Conservation (phyloP, 2,888 invertebrate genomes). For the Megaustenia siamemsis region DNA sequence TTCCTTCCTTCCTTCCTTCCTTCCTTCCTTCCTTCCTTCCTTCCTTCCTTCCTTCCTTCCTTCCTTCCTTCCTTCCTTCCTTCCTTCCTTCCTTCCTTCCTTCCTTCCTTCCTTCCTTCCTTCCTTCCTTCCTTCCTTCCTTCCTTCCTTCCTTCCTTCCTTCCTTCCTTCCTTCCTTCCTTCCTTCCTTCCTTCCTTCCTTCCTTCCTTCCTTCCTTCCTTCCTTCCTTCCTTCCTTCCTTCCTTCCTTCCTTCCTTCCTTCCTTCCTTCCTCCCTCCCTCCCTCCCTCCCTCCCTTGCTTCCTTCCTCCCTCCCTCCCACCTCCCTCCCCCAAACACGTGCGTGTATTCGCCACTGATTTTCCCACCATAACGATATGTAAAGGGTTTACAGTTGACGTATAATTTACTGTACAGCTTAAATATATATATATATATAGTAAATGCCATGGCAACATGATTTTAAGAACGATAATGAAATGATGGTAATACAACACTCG, state of each 20-base stretch:
- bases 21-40: neutral
- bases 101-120: neutral
- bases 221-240: constrained; percentile 11
- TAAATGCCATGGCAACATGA: too few species aligned
- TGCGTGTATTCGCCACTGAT: too few species aligned
- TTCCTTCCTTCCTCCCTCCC: neutral
- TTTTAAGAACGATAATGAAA: neutral
- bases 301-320: neutral
- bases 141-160: neutral
- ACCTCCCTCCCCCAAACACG: neutral
- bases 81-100: constrained; percentile 21
- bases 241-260: constrained; percentile 8
- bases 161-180: constrained; percentile 22
- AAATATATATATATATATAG: too few species aligned
- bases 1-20: neutral
- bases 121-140: too few species aligned
- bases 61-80: constrained; percentile 35
- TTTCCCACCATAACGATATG: too few species aligned
- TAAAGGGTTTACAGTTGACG: too few species aligned
- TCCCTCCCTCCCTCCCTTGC: neutral
- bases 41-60: constrained; percentile 16
- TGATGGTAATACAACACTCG: neutral
- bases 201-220: neutral
- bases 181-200: neutral
- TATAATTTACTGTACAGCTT: too few species aligned